Conservation (phyloP, 2,113 vertebrate genomes). For the Rynchops niger region DNA sequence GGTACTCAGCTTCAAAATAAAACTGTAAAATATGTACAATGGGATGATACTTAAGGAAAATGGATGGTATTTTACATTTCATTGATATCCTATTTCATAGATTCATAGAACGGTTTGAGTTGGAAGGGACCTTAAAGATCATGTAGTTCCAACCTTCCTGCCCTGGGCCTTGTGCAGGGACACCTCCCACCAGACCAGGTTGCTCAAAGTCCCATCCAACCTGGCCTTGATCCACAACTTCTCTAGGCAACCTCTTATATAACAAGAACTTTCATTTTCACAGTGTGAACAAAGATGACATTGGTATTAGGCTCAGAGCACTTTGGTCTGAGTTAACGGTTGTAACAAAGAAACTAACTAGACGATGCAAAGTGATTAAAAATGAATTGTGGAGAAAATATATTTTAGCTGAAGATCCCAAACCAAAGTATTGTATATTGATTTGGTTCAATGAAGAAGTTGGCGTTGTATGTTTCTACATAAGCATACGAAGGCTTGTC, state of each 20-base stretch:
- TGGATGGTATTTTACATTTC: neutral
- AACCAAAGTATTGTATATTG: neutral
- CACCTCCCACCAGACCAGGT: neutral
- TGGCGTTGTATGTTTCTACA: neutral
- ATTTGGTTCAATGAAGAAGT: neutral
- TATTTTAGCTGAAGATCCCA: neutral
- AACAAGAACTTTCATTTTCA: neutral
- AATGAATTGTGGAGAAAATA: neutral
- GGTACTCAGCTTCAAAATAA: neutral
- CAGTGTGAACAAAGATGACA: neutral
- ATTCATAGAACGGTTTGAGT: neutral
- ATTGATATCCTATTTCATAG: neutral
- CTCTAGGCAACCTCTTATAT: neutral
- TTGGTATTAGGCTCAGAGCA: neutral
- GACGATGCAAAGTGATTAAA: neutral
- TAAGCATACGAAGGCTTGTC: neutral
- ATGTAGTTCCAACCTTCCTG: neutral
- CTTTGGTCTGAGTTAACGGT: neutral
- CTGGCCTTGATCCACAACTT: neutral
- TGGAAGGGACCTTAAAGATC: neutral
- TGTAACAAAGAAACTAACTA: neutral
- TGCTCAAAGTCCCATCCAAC: neutral
- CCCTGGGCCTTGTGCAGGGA: neutral
- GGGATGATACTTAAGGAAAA: neutral
- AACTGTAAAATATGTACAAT: neutral